These are phyloP conservation scores for Caenorhabditis sinica DNA, from an alignment of 2,888 invertebrate genomes.

Conservation along the genomic window DNA sequence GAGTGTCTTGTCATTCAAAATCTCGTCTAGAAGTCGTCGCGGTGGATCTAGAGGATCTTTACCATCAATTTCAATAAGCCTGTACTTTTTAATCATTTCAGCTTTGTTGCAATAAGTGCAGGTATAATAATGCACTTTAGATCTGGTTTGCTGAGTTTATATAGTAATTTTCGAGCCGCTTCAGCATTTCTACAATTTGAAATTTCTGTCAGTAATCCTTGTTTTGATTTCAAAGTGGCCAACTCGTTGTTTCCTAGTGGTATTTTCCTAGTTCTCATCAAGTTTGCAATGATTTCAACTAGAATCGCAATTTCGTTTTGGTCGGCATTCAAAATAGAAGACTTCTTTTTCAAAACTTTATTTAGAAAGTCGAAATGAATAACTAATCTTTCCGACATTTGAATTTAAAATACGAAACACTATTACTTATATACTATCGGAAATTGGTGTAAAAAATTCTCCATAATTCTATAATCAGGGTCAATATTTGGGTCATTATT, in stretches of 20 bases:
- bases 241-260: background rate
- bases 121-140: constrained; percentile 1
- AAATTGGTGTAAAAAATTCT: constrained; percentile 6
- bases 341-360: background rate
- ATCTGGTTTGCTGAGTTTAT: background rate
- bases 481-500: too few species aligned
- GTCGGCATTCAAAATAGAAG: background rate
- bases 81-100: constrained; percentile 11
- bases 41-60: background rate
- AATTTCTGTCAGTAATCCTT: background rate
- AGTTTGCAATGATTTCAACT: constrained; percentile 8
- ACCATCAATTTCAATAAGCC: constrained; percentile 13
- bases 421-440: constrained; percentile 18
- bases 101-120: constrained; percentile 6
- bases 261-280: constrained; percentile 1
- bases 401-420: too few species aligned
- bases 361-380: constrained; percentile 7
- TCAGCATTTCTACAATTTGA: constrained; percentile 4
- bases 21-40: background rate
- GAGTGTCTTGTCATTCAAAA: background rate
- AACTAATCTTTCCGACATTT: constrained; percentile 7
- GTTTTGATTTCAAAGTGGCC: background rate
- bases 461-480: constrained; percentile 1
- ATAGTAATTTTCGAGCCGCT: constrained; percentile 8
- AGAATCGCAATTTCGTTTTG: background rate